Evolutionary conservation across 2,113 vertebrate species (phyloP).

Genomic region (Tauraco erythrolophus): DNA sequence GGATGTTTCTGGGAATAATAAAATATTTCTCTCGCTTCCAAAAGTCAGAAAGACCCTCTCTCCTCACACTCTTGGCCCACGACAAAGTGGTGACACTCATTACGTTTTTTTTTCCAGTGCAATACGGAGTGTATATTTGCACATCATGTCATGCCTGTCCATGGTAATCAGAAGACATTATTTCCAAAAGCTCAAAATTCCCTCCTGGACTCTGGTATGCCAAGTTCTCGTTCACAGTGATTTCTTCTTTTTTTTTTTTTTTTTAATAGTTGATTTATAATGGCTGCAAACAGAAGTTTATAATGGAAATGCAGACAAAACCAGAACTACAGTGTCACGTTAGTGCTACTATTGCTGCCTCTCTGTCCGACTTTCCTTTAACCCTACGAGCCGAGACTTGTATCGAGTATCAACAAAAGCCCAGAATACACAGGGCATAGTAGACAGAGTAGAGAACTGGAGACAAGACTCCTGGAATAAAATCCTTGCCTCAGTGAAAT

Average conservation of each 20-base stretch:
- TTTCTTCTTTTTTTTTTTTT: not conserved
- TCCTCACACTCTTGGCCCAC: not conserved
- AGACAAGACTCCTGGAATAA: conserved; percentile 22
- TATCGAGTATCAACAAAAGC: conserved; percentile 26
- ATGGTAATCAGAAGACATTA: conserved; percentile 64
- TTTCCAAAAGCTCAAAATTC: conserved; percentile 63
- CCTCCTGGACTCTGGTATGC: conserved; percentile 55
- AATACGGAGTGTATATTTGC: conserved; percentile 31
- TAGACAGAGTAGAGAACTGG: not conserved
- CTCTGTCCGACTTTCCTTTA: conserved; percentile 8
- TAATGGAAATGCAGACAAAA: conserved; percentile 51
- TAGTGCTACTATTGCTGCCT: not conserved
- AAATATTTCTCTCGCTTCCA: not conserved
- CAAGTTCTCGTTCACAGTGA: conserved; percentile 46
- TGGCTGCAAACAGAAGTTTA: conserved; percentile 45
- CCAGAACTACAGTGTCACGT: not conserved
- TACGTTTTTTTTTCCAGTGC: not conserved
- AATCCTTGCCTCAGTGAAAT: conserved; percentile 24
- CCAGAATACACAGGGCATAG: not conserved
- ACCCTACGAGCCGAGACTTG: not conserved
- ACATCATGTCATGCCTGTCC: conserved; percentile 61
- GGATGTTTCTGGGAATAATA: not conserved
- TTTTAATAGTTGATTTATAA: conserved; percentile 30
- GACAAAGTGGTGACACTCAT: conserved; percentile 21
- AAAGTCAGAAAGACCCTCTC: not conserved